phyloP scores from a whole-genome alignment of 53 echinoderm and acorn worm genomes.

The Holothuria leucospilota region DNA sequence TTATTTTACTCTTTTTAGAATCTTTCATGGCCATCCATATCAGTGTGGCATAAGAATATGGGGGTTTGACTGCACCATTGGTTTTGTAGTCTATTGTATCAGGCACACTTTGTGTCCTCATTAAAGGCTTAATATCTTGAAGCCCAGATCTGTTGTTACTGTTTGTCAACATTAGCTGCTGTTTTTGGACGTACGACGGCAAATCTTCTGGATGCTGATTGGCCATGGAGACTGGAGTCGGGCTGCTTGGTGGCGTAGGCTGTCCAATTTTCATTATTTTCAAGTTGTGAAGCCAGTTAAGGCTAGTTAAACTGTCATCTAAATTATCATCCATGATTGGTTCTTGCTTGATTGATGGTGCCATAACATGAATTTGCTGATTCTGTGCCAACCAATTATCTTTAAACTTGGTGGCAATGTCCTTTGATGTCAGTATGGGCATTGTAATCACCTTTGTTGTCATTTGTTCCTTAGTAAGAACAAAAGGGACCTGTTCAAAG shows the following conservation, averaged over 20 bases:
- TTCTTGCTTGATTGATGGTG: constrained; percentile 37
- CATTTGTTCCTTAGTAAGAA: neutral
- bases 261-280: constrained; percentile 93
- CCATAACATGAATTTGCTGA: constrained; percentile 18
- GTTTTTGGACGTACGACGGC: constrained; percentile 48
- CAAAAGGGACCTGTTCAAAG: no score
- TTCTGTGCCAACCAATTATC: constrained; percentile 16
- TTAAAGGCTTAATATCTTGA: constrained; percentile 53
- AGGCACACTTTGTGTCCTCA: constrained; percentile 41
- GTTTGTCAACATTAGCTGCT: constrained; percentile 49
- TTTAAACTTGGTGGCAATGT: constrained; percentile 78
- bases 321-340: constrained; percentile 65
- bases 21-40: constrained; percentile 99
- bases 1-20: constrained; percentile 94
- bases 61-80: constrained; percentile 87
- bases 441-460: constrained; percentile 47
- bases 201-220: constrained; percentile 62
- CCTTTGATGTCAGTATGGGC: constrained; percentile 72
- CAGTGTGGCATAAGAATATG: constrained; percentile 91
- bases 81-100: constrained; percentile 88
- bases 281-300: constrained; percentile 96
- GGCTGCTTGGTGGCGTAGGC: constrained; percentile 92
- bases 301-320: constrained; percentile 96
- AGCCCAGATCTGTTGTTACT: constrained; percentile 21
- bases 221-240: constrained; percentile 78